Conservation (phyloP, 2,888 invertebrate genomes). For the Sycophila texana region DNA sequence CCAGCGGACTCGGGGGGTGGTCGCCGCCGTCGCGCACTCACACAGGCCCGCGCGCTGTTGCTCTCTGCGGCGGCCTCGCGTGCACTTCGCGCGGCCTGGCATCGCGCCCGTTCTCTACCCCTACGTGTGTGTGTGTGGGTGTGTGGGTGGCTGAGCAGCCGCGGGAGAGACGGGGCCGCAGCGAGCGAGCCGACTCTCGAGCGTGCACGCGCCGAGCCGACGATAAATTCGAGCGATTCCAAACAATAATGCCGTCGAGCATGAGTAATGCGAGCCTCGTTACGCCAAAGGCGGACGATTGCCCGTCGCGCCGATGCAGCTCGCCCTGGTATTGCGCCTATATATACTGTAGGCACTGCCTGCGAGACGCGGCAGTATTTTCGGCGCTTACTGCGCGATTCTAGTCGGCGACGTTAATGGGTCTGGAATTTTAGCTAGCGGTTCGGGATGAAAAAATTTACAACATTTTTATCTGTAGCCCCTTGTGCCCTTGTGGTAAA, state of each 20-base stretch:
- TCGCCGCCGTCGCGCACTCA: neutral
- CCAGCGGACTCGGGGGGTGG: slow-evolving; percentile 20
- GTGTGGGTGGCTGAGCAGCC: neutral
- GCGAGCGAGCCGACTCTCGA: neutral
- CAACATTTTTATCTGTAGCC: too few relatives aligned
- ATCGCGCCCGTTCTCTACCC: neutral
- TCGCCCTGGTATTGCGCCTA: too few relatives aligned
- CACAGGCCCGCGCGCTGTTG: slow-evolving; percentile 11
- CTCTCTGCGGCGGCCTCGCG: slow-evolving; percentile 24
- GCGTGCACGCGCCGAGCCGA: neutral
- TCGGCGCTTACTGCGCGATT: too few relatives aligned
- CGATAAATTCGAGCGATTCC: neutral
- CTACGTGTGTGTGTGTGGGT: neutral
- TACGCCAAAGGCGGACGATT: too few relatives aligned
- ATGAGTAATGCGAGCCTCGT: neutral
- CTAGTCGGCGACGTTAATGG: too few relatives aligned
- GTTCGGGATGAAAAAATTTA: too few relatives aligned
- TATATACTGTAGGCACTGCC: too few relatives aligned
- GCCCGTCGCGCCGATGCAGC: too few relatives aligned
- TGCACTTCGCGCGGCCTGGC: slow-evolving; percentile 18
- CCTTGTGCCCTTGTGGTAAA: too few relatives aligned
- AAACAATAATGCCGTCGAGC: neutral
- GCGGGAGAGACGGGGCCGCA: neutral
- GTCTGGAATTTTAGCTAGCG: too few relatives aligned
- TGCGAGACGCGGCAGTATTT: too few relatives aligned